These are phyloP conservation scores for Polymixis flavicincta DNA, from an alignment of 2,888 invertebrate species.

Conservation along the genomic window DNA sequence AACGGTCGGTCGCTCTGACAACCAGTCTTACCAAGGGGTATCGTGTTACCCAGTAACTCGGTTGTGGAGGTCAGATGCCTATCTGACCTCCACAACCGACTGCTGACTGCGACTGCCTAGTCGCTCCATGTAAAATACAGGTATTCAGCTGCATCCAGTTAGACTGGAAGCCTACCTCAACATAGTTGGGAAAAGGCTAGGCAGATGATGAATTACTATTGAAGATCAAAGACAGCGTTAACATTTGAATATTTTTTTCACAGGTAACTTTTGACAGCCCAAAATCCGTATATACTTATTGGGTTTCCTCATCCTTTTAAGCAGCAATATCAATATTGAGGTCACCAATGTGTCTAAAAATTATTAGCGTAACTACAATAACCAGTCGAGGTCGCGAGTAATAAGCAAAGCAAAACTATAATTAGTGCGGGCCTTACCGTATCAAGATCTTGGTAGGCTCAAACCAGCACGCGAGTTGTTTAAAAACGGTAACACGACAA, in stretches of 20 bases:
- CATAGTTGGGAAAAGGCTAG: no score
- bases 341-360: slow-evolving; percentile 62
- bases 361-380: slow-evolving; percentile 64
- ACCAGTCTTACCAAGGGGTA: no score
- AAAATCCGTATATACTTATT: background rate
- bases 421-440: slow-evolving; percentile 81
- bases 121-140: no score
- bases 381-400: slow-evolving; percentile 72
- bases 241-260: background rate
- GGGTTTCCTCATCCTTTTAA: background rate
- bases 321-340: slow-evolving; percentile 40
- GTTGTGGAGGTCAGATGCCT: no score
- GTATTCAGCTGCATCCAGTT: no score
- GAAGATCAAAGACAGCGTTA: background rate
- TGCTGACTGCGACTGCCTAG: no score
- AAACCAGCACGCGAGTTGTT: slow-evolving; percentile 83
- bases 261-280: background rate
- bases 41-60: no score
- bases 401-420: slow-evolving; percentile 85
- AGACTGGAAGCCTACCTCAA: no score
- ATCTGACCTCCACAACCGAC: no score
- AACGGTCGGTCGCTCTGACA: no score
- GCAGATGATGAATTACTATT: no score
- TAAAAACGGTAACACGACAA: slow-evolving; percentile 83
- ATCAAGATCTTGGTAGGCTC: slow-evolving; percentile 83